These are phyloP conservation scores for Diglossa cyanea DNA, from an alignment of 2,797 vertebrate genomes.

Conservation along the genomic window DNA sequence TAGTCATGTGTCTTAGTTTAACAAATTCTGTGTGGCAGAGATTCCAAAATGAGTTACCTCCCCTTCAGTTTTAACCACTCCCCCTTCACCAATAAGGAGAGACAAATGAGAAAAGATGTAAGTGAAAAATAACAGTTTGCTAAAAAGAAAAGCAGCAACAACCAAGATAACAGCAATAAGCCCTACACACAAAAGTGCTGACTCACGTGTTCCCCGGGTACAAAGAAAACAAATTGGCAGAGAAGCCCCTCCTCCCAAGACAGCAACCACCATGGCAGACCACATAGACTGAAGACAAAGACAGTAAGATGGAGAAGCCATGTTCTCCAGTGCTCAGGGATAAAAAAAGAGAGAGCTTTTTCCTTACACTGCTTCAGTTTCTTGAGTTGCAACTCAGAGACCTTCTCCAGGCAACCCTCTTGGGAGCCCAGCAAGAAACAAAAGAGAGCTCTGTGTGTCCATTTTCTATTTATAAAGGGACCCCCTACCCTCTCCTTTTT, in stretches of 20 bases:
- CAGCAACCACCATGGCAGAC: not conserved
- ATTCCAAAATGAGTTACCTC: not conserved
- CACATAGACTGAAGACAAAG: not conserved
- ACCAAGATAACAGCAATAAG: not conserved
- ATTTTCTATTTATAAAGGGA: not conserved
- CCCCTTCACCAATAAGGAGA: not conserved
- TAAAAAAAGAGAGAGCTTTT: not conserved
- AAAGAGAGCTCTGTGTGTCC: not conserved
- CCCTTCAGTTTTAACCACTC: not conserved
- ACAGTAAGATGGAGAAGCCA: no score
- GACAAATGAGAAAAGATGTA: fast-evolving
- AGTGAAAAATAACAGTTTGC: not conserved
- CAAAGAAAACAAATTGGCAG: not conserved
- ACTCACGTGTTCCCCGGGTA: fast-evolving
- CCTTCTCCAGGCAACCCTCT: not conserved
- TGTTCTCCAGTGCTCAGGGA: not conserved
- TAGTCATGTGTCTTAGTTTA: not conserved
- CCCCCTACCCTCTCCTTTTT: fast-evolving
- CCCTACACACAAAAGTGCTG: no score
- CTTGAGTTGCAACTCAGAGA: not conserved
- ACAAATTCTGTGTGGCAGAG: not conserved
- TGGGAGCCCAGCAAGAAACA: fast-evolving
- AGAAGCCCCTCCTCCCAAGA: not conserved
- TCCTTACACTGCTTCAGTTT: not conserved
- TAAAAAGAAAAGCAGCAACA: not conserved